phyloP scores from a whole-genome alignment of 2,113 vertebrate species.

The Ceyx margarethae region DNA sequence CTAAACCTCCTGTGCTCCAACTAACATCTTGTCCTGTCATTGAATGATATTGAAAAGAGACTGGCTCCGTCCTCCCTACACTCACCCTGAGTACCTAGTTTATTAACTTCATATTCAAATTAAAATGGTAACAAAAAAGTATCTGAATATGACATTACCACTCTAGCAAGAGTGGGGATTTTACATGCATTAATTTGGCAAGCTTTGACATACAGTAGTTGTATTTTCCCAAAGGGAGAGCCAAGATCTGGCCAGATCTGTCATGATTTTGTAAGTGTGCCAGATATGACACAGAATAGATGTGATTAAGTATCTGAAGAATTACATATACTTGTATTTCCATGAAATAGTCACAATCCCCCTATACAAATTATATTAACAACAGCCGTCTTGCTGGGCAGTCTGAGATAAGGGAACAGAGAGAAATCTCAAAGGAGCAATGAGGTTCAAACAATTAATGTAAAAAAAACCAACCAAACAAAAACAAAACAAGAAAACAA shows the following conservation, averaged over 20 bases:
- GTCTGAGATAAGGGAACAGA: not conserved
- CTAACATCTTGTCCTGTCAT: too few species aligned
- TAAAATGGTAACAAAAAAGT: not conserved
- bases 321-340: not conserved
- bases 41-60: too few species aligned
- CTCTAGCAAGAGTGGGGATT: not conserved
- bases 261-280: slow-evolving; percentile 40
- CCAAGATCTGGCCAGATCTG: slow-evolving; percentile 52
- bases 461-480: not conserved
- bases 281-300: slow-evolving; percentile 32
- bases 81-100: not conserved
- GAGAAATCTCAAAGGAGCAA: not conserved
- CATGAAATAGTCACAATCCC: not conserved
- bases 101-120: not conserved
- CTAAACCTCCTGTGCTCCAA: too few species aligned
- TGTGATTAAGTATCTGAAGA: slow-evolving; percentile 53
- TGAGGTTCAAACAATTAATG: not conserved
- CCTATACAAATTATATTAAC: not conserved
- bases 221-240: slow-evolving; percentile 61
- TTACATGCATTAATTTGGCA: slow-evolving; percentile 42
- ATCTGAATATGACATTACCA: not conserved
- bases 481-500: too few species aligned
- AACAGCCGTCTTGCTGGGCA: not conserved
- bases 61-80: too few species aligned
- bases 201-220: slow-evolving; percentile 53